Conservation (phyloP, 2,888 invertebrate species). For the Campaea margaritaria region DNA sequence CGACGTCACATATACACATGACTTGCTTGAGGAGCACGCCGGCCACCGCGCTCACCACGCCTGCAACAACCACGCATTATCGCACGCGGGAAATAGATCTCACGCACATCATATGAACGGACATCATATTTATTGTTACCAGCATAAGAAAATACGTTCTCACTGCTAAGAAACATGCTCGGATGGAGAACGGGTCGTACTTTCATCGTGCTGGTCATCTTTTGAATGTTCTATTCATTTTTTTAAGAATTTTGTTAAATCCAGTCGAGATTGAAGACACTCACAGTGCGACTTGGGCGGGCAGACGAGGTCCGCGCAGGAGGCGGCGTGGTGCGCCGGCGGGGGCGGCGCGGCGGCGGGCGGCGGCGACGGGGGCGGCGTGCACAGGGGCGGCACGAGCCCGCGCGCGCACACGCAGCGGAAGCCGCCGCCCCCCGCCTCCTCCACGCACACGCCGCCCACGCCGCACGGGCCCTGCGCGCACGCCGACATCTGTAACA, state of each 20-base stretch:
- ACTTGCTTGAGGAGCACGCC: constrained; percentile 67
- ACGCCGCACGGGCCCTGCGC: constrained; percentile 89
- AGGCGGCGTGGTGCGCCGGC: constrained; percentile 53
- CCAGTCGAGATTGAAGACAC: too few relatives aligned
- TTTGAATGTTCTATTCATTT: too few relatives aligned
- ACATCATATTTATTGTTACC: too few relatives aligned
- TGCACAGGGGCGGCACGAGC: constrained; percentile 75
- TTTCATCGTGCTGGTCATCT: too few relatives aligned
- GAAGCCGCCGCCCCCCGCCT: constrained; percentile 70
- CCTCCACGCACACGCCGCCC: constrained; percentile 89
- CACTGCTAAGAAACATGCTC: too few relatives aligned
- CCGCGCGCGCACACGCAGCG: constrained; percentile 90
- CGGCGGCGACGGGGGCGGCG: constrained; percentile 70
- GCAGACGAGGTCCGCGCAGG: constrained; percentile 84
- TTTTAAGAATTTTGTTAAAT: too few relatives aligned
- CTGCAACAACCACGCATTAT: constrained; percentile 51
- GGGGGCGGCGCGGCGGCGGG: constrained; percentile 63
- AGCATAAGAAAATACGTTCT: too few relatives aligned
- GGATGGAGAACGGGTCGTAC: too few relatives aligned
- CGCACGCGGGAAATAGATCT: too few relatives aligned
- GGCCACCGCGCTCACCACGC: constrained; percentile 59
- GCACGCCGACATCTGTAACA: constrained; percentile 85
- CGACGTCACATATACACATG: constrained; percentile 88
- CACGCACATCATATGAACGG: too few relatives aligned
- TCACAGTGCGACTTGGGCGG: constrained; percentile 88